Evolutionary conservation across 1,140 invertebrate species (phyloP), one percentile per base, ranked within the genome.

Genomic region (Drosophila ficusphila): DNA sequence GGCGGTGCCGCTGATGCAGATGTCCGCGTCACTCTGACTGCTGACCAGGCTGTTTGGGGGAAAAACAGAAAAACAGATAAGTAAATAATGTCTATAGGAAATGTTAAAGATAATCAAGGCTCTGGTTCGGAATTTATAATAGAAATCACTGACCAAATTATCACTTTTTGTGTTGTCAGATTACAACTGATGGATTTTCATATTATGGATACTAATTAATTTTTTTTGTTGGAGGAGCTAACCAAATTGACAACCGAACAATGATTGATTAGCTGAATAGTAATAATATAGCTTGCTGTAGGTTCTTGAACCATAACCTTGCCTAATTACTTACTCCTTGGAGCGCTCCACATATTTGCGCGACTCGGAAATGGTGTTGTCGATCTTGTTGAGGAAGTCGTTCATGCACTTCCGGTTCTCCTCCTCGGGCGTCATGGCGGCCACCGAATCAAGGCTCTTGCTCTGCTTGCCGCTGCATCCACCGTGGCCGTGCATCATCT

Each of bases 381-480:
- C 97, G 85, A 98, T 96, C 93, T 96, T 95, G 67, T 94, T 96
- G 76, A 98, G 93, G 91, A 97, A 97, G 78, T 97, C 96, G 85
- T 95, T 94, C 79, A 96, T 95, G 73, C 92, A 93, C 33, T 90
- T 91, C 47, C 93, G 94, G 91, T 94, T 95, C 91, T 94, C 94
- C 85, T 95, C 94, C 78, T 95, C 95, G 23, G 93, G 93, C 78
- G 93, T 93, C 72, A 76, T 93, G 83, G 36, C 91, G 77, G 61
- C 92, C 90, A 69, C 92, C 76, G 82, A 93, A 92, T 90, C 89
- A 18, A 91, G 57, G 11, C 79, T 93, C 90, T 76, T 92, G 82
- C 41, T 93, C 46, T 89, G 89, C 38, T 91, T 91, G 34, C 73
- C 90, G 18, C 57, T 49, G 60, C 76, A 83, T 11, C 65, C 68